Conservation (phyloP, 2,888 invertebrate species). For the Agrochola circellaris region DNA sequence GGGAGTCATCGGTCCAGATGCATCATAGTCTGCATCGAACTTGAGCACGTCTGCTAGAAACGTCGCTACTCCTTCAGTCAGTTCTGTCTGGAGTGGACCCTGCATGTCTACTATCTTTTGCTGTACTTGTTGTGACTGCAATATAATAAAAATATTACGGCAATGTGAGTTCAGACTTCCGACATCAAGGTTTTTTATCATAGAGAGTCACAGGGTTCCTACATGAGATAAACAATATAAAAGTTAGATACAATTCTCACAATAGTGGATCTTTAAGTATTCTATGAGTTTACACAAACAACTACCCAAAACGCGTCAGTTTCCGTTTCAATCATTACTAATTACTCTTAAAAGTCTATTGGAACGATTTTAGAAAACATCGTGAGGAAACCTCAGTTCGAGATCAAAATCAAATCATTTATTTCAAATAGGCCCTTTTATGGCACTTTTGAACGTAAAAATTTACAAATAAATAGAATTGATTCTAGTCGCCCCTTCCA, state of each 20-base stretch:
- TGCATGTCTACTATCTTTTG: slow-evolving; percentile 93
- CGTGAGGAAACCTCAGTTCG: background rate
- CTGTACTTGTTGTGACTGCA: slow-evolving; percentile 92
- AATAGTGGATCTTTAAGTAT: background rate
- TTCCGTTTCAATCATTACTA: background rate
- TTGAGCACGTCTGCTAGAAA: slow-evolving; percentile 92
- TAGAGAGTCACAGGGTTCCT: background rate
- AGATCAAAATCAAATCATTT: too few species aligned
- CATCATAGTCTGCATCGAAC: slow-evolving; percentile 93
- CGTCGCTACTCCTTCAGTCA: slow-evolving; percentile 92
- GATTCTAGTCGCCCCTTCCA: too few species aligned
- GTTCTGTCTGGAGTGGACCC: slow-evolving; percentile 93
- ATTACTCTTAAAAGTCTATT: background rate
- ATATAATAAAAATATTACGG: slow-evolving; percentile 1
- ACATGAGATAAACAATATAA: background rate
- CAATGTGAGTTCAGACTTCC: background rate
- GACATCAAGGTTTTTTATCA: background rate
- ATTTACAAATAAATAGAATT: too few species aligned
- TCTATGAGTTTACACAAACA: background rate
- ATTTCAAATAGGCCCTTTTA: too few species aligned
- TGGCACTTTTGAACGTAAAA: too few species aligned
- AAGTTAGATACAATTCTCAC: background rate
- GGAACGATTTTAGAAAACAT: background rate
- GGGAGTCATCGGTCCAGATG: slow-evolving; percentile 95
- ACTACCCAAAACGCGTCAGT: background rate